phyloP scores from a whole-genome alignment of 2,888 invertebrate species.

The Chrysina gloriosa region DNA sequence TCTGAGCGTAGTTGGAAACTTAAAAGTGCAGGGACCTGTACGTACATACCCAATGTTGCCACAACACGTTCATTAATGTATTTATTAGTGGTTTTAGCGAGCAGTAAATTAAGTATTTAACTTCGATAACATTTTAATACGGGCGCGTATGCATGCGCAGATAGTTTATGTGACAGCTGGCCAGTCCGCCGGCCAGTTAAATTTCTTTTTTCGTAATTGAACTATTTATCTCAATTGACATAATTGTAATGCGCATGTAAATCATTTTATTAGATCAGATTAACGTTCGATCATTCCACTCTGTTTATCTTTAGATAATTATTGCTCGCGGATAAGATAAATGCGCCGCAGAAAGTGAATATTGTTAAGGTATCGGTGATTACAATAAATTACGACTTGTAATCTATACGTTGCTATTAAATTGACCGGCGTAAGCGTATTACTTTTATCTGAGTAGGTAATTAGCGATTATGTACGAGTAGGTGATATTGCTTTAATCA shows the following conservation, averaged over 20 bases:
- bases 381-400: neutral
- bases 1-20: too few species aligned
- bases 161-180: conserved; percentile 1
- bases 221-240: conserved; percentile 34
- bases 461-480: too few species aligned
- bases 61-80: conserved; percentile 12
- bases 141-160: neutral
- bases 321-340: conserved; percentile 12
- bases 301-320: conserved; percentile 22
- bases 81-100: conserved; percentile 9
- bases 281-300: conserved; percentile 11
- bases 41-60: too few species aligned
- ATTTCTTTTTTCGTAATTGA: conserved; percentile 18
- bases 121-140: conserved; percentile 17
- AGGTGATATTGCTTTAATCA: too few species aligned
- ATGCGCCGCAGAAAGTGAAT: conserved; percentile 2
- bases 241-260: conserved; percentile 27
- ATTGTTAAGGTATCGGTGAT: conserved; percentile 5
- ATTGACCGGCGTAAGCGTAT: too few species aligned
- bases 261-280: conserved; percentile 31
- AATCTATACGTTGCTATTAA: too few species aligned
- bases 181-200: conserved; percentile 4
- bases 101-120: conserved; percentile 16
- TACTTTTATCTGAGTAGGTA: too few species aligned
- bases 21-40: too few species aligned